Conservation (phyloP, 1,140 invertebrate species). For the Drosophila oshimai region DNA sequence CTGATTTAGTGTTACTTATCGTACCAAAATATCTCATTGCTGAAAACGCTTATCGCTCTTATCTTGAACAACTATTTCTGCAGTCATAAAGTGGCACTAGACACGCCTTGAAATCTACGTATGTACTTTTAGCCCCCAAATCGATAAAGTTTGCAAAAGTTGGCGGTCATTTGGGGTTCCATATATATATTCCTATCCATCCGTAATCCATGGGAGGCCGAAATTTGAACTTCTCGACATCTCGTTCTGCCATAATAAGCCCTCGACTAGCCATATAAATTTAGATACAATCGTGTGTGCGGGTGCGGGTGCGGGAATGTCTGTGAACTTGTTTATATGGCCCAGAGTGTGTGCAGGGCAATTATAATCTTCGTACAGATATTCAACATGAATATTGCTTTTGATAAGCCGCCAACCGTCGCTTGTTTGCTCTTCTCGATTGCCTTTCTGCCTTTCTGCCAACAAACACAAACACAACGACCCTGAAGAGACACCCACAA, state of each 20-base stretch:
- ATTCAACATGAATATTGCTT: conserved; percentile 47
- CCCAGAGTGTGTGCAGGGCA: conserved; percentile 3
- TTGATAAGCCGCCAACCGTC: conserved; percentile 50
- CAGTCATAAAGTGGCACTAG: conserved; percentile 6
- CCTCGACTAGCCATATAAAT: conserved; percentile 7
- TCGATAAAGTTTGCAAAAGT: conserved; percentile 11
- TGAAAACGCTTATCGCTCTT: neutral
- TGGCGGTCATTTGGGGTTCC: neutral
- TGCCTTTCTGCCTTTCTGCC: neutral
- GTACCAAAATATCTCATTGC: neutral
- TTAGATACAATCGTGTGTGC: neutral
- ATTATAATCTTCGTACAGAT: conserved; percentile 57
- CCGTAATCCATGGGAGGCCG: neutral
- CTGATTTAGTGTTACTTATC: neutral
- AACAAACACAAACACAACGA: conserved; percentile 12
- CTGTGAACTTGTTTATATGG: neutral
- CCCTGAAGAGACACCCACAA: conserved; percentile 31
- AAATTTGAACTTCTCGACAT: neutral
- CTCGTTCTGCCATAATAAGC: neutral
- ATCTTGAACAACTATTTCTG: neutral
- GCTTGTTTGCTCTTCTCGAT: conserved; percentile 31
- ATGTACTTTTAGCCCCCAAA: neutral
- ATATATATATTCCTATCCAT: no score
- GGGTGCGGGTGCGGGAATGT: neutral
- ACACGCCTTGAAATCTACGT: conserved; percentile 1